Percentiles rank a stretch among this genome's conserved stretches.
Conservation (phyloP, 2,113 vertebrate species). For the Neotoma lepida region DNA sequence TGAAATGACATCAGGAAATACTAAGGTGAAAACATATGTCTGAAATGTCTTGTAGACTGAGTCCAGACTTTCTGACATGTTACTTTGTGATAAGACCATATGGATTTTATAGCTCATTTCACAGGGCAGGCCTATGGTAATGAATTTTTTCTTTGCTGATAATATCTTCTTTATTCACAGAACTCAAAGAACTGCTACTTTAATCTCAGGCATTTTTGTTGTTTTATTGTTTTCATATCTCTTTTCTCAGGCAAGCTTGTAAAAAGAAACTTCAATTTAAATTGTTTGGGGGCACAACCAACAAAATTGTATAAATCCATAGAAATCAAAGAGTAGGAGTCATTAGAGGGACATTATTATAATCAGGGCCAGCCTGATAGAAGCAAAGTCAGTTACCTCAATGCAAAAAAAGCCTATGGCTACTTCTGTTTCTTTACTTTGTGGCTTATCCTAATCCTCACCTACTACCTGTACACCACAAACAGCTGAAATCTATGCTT, state of each 20-base stretch:
- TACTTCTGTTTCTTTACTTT: background rate
- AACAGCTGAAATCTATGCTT: background rate
- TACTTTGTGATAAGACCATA: constrained; percentile 59
- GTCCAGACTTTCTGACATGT: constrained; percentile 58
- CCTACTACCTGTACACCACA: background rate
- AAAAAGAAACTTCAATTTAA: background rate
- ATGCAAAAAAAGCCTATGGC: background rate
- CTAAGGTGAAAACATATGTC: constrained; percentile 61
- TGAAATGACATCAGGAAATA: constrained; percentile 49
- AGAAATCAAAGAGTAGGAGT: background rate
- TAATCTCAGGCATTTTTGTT: background rate
- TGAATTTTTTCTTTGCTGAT: background rate
- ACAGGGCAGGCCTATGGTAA: constrained; percentile 20
- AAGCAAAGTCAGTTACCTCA: background rate
- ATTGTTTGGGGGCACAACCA: background rate
- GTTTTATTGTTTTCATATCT: background rate
- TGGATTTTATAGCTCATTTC: constrained; percentile 59
- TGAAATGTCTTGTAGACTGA: constrained; percentile 45
- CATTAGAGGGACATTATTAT: background rate
- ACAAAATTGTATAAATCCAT: background rate
- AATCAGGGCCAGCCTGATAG: background rate
- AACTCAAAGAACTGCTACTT: background rate
- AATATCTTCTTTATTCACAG: background rate
- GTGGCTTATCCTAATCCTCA: background rate
- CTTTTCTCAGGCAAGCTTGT: background rate